These are phyloP conservation scores for Caenorhabditis uteleia DNA, from an alignment of 2,888 invertebrate species.

Conservation along the genomic window DNA sequence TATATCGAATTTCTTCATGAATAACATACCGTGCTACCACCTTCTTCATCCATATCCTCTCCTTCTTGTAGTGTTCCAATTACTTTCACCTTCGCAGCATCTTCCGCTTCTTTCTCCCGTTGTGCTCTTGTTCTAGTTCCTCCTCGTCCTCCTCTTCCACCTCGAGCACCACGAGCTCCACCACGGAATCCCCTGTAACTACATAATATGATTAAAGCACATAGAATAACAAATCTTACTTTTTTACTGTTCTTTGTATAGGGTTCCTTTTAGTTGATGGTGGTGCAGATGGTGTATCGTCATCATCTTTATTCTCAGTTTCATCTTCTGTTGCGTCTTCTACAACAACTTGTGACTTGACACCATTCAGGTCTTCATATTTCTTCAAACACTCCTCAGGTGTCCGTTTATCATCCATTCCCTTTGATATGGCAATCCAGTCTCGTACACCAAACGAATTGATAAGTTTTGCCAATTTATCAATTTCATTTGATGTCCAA, in stretches of 20 bases:
- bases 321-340: conserved; percentile 2
- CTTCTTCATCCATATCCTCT: neutral
- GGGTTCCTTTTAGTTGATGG: neutral
- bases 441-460: conserved; percentile 9
- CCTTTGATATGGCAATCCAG: conserved; percentile 22
- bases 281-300: no score
- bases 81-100: neutral
- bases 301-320: conserved; percentile 1
- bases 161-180: neutral
- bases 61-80: neutral
- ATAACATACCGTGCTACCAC: no score
- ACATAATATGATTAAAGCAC: neutral
- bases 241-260: neutral
- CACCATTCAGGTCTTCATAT: neutral
- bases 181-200: neutral
- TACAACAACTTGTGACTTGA: neutral
- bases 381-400: neutral
- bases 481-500: conserved; percentile 19
- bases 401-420: conserved; percentile 8
- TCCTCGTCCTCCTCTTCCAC: neutral
- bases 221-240: no score
- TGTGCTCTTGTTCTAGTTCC: neutral
- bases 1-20: no score
- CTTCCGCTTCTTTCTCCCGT: no score
- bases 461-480: conserved; percentile 10